Evolutionary conservation across 2,113 vertebrate genomes (phyloP).

Genomic region (Phyllostomus hastatus): DNA sequence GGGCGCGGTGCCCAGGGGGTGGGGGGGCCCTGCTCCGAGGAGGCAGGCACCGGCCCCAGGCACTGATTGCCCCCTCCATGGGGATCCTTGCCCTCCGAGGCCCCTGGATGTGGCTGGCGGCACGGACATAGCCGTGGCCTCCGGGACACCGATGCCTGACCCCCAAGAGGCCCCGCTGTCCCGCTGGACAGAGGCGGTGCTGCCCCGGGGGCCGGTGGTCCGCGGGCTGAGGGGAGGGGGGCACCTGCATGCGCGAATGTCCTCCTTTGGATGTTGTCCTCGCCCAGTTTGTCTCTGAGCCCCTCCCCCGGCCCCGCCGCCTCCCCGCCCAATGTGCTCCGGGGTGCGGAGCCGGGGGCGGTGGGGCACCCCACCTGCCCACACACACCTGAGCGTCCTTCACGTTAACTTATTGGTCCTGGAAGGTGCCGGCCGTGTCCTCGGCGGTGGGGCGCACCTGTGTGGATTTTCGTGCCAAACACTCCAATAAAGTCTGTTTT

Average conservation of each 20-base stretch:
- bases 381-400: background rate
- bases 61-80: rapidly evolving
- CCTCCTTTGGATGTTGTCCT: background rate
- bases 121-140: background rate
- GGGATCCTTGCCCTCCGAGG: background rate
- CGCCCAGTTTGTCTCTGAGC: background rate
- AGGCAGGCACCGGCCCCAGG: background rate
- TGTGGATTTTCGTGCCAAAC: background rate
- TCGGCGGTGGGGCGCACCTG: background rate
- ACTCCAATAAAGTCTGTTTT: conserved; percentile 66
- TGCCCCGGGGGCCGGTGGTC: rapidly evolving
- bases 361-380: background rate
- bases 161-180: background rate
- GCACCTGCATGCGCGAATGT: background rate
- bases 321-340: background rate
- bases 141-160: background rate
- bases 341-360: background rate
- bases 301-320: background rate
- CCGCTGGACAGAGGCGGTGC: background rate
- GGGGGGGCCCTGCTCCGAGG: background rate
- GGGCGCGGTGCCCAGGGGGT: background rate
- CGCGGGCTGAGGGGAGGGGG: background rate
- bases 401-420: conserved; percentile 48
- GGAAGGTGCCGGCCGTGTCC: background rate
- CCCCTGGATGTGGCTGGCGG: background rate